Evolutionary conservation across 1,140 invertebrate species (phyloP).

Genomic region (Drosophila lacteicornis): DNA sequence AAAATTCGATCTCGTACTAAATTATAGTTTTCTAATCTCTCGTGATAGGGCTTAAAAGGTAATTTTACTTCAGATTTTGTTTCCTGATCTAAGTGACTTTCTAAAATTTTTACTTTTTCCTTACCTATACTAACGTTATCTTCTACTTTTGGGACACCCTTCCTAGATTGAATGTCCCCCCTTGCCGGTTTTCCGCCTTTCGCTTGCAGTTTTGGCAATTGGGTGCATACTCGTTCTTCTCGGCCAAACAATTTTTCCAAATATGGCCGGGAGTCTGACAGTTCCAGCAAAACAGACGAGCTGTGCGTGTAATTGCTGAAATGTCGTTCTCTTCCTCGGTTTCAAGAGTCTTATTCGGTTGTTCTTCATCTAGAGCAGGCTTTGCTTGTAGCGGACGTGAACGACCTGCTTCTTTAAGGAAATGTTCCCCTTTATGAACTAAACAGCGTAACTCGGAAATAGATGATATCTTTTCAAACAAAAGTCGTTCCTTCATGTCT

Average conservation of each 20-base stretch:
- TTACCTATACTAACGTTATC: background rate
- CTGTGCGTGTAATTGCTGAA: background rate
- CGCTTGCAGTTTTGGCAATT: background rate
- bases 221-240: background rate
- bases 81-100: background rate
- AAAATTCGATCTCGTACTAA: conserved; percentile 1
- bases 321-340: background rate
- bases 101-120: background rate
- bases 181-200: conserved; percentile 1
- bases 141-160: background rate
- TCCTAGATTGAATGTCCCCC: no score
- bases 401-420: background rate
- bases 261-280: background rate
- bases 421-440: background rate
- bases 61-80: conserved; percentile 2
- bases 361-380: background rate
- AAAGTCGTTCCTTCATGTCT: background rate
- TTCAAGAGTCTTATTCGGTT: background rate
- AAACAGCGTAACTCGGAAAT: background rate
- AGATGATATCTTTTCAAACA: background rate
- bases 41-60: conserved; percentile 6
- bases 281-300: background rate
- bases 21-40: conserved; percentile 6
- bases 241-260: conserved; percentile 5
- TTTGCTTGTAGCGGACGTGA: background rate